Conservation (phyloP, 1,140 invertebrate genomes). For the Drosophila nigromelanica region DNA sequence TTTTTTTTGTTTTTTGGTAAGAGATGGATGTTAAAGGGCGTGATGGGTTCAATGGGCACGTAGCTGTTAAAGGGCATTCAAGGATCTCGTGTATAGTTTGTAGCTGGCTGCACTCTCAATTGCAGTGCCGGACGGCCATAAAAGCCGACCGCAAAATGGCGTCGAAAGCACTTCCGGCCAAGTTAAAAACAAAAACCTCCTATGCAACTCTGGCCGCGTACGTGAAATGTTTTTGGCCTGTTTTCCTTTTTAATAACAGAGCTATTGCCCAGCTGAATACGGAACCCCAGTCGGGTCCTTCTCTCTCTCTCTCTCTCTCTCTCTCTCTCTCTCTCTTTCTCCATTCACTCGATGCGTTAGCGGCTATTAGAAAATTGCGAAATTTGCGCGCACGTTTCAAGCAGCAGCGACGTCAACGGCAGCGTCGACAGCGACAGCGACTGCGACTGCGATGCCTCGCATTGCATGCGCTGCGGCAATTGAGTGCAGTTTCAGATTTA, state of each 20-base stretch:
- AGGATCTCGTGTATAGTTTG: conserved; percentile 35
- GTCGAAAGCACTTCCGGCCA: conserved; percentile 77
- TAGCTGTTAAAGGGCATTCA: conserved; percentile 40
- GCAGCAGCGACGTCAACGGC: conserved; percentile 12
- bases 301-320: background rate
- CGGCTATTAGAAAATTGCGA: conserved; percentile 80
- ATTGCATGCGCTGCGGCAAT: conserved; percentile 68
- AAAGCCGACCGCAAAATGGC: conserved; percentile 73
- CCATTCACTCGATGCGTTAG: conserved; percentile 48
- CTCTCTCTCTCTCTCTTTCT: background rate
- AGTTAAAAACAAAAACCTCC: conserved; percentile 58
- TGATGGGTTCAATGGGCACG: conserved; percentile 59
- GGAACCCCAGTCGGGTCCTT: background rate
- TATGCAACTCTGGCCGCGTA: conserved; percentile 48
- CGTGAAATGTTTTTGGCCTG: conserved; percentile 65
- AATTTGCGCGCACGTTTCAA: conserved; percentile 77
- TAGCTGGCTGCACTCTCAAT: conserved; percentile 65
- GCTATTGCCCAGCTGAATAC: conserved; percentile 5
- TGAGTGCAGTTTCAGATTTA: conserved; percentile 80
- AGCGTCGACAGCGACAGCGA: conserved; percentile 7
- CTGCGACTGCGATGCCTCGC: conserved; percentile 7
- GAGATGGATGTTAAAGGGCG: conserved; percentile 70
- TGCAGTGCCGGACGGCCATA: conserved; percentile 53
- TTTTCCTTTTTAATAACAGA: conserved; percentile 59
- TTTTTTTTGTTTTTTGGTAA: background rate